phyloP scores from a whole-genome alignment of 2,797 vertebrate genomes.

The Enteromius afrohamiltoni region DNA sequence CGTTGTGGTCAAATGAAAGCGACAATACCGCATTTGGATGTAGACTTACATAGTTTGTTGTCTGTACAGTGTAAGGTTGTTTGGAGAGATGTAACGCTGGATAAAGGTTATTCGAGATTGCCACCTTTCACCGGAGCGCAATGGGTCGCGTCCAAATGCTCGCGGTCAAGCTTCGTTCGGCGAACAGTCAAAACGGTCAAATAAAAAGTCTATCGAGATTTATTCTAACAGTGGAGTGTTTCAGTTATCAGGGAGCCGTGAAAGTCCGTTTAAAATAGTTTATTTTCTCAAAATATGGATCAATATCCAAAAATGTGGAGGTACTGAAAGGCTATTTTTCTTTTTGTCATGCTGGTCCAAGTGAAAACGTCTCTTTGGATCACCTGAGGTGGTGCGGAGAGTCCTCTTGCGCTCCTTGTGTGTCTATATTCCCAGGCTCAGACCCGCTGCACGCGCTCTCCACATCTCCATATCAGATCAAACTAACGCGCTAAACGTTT shows the following conservation, averaged over 20 bases:
- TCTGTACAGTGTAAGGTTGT: background rate
- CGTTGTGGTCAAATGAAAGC: background rate
- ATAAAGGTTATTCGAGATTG: conserved; percentile 50
- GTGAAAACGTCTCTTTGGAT: conserved; percentile 59
- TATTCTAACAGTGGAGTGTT: conserved; percentile 31
- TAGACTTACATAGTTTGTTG: conserved; percentile 15
- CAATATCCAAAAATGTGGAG: conserved; percentile 27
- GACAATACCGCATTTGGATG: background rate
- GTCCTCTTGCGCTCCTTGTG: conserved; percentile 64
- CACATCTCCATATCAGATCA: conserved; percentile 62
- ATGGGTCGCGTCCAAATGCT: conserved; percentile 25
- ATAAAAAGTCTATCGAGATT: conserved; percentile 30
- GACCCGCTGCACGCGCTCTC: conserved; percentile 52
- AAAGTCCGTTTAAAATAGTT: conserved; percentile 19
- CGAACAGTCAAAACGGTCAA: conserved; percentile 5
- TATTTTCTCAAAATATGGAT: conserved; percentile 21
- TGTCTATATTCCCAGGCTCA: conserved; percentile 64
- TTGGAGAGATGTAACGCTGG: conserved; percentile 10
- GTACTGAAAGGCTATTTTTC: conserved; percentile 9
- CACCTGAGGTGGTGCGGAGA: conserved; percentile 62
- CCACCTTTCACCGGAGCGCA: conserved; percentile 39
- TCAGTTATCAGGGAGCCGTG: conserved; percentile 6
- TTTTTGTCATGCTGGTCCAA: conserved; percentile 36
- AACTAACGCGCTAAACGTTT: conserved; percentile 72
- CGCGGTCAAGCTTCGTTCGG: conserved; percentile 18